phyloP scores from a whole-genome alignment of 2,888 invertebrate species.

The Scaeva pyrastri region DNA sequence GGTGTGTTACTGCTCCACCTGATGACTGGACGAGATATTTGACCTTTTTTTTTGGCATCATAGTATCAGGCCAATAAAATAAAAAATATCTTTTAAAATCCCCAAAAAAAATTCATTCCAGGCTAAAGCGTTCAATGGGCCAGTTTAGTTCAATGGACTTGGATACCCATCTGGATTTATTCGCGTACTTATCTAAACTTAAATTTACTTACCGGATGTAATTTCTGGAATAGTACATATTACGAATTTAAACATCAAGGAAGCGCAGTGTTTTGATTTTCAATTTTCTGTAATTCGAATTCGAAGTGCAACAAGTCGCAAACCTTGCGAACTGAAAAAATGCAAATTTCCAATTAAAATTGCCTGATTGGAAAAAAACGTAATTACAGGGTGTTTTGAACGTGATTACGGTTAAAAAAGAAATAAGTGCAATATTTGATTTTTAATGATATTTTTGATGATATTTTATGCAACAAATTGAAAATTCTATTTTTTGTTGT shows the following conservation, averaged over 20 bases:
- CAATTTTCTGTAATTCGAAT: background rate
- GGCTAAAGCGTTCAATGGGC: constrained; percentile 15
- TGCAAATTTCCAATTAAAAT: constrained; percentile 40
- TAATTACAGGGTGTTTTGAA: constrained; percentile 24
- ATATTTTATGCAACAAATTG: too few species aligned
- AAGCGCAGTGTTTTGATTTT: constrained; percentile 10
- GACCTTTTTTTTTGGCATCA: constrained; percentile 13
- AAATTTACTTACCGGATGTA: constrained; percentile 48
- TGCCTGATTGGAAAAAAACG: constrained; percentile 30
- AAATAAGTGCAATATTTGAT: background rate
- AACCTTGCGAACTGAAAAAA: background rate
- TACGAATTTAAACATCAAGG: background rate
- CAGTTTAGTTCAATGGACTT: constrained; percentile 32
- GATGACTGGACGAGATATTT: constrained; percentile 10
- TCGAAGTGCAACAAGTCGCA: background rate
- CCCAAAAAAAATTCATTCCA: constrained; percentile 26
- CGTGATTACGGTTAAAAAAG: background rate
- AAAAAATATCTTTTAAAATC: constrained; percentile 6
- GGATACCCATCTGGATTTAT: background rate
- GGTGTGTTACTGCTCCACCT: background rate
- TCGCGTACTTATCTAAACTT: background rate
- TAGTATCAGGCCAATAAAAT: background rate
- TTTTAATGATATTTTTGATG: too few species aligned
- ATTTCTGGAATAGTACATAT: background rate
- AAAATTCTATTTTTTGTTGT: background rate